phyloP scores from a whole-genome alignment of 2,113 vertebrate genomes.

The Merops nubicus region DNA sequence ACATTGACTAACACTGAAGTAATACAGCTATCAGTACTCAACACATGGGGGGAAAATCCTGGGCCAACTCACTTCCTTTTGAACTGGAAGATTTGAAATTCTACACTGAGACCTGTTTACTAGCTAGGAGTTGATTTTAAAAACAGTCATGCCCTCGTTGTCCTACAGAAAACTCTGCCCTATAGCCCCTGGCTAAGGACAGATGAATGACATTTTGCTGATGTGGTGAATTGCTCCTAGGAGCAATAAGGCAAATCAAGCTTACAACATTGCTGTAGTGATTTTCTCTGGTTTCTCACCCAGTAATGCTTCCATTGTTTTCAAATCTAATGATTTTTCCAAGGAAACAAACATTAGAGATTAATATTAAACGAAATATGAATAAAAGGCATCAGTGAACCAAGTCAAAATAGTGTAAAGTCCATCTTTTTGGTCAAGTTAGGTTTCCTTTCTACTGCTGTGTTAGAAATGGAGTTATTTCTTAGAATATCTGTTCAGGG shows the following conservation, averaged over 20 bases:
- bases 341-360: not conserved
- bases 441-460: not conserved
- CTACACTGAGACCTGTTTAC: not conserved
- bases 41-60: not conserved
- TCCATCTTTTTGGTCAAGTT: not conserved
- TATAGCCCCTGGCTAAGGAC: not conserved
- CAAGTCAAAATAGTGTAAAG: not conserved
- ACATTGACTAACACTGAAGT: not conserved
- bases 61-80: not conserved
- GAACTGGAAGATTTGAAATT: not conserved
- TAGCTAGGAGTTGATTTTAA: not conserved
- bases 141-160: not conserved
- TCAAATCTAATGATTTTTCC: not conserved
- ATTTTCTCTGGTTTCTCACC: rapidly evolving
- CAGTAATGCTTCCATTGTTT: not conserved
- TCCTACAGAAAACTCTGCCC: not conserved
- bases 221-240: not conserved
- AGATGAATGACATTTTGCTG: not conserved
- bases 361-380: not conserved
- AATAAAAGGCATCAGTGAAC: not conserved
- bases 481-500: not conserved
- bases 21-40: not conserved
- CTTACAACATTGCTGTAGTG: not conserved
- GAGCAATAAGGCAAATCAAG: not conserved
- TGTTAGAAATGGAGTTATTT: not conserved